These are phyloP conservation scores for Grantiella picta DNA, from an alignment of 2,113 vertebrate species.

Conservation along the genomic window DNA sequence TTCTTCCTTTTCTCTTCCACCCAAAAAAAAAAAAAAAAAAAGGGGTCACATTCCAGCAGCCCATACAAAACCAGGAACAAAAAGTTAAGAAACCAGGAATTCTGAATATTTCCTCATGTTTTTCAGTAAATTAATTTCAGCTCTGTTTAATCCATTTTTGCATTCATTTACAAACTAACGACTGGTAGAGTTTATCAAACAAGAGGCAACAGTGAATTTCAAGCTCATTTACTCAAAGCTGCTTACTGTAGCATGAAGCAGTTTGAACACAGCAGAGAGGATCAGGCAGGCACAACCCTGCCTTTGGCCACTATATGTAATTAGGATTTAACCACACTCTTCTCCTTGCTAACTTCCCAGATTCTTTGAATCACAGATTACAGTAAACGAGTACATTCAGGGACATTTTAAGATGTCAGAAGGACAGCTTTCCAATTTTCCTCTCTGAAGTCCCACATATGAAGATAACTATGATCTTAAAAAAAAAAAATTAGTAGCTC, in stretches of 20 bases:
- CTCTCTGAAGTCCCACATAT: background rate
- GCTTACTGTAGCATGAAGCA: background rate
- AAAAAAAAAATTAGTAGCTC: background rate
- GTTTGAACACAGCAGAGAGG: background rate
- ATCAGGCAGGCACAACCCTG: background rate
- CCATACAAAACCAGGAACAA: background rate
- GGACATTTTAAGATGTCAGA: background rate
- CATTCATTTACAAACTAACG: background rate
- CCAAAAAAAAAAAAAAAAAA: background rate
- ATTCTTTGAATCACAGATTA: background rate
- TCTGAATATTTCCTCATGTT: background rate
- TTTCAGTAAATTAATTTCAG: background rate
- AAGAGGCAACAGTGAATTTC: background rate
- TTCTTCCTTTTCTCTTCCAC: background rate
- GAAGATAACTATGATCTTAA: background rate
- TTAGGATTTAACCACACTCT: background rate
- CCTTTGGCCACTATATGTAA: background rate
- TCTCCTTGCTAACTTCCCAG: background rate
- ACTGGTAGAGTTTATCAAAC: background rate
- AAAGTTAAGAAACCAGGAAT: background rate
- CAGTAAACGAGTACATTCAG: background rate
- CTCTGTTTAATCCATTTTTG: background rate
- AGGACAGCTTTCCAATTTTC: background rate
- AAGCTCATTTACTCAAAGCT: background rate
- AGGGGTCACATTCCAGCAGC: background rate